Evolutionary conservation across 2,113 vertebrate species (phyloP).

Genomic region (Craseonycteris thonglongyai): DNA sequence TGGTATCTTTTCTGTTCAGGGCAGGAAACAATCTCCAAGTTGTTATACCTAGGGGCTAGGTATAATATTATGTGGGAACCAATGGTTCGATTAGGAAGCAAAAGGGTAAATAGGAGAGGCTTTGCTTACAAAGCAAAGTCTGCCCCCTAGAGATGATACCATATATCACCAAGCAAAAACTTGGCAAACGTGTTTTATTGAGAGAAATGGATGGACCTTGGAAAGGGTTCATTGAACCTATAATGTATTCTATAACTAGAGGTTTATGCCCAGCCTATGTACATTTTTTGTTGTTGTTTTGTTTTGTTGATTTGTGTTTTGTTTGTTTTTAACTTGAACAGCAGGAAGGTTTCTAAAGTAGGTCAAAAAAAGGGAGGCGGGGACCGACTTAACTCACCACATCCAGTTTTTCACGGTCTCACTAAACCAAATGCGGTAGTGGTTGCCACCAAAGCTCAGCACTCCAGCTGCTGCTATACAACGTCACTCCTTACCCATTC

Average conservation of each 20-base stretch:
- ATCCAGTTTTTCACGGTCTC: conserved; percentile 35
- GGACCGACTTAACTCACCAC: not conserved
- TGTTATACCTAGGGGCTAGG: not conserved
- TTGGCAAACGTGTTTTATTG: not conserved
- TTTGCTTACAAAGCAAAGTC: not conserved
- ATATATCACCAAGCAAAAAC: not conserved
- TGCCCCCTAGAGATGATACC: not conserved
- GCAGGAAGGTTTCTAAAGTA: conserved; percentile 12
- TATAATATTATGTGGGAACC: not conserved
- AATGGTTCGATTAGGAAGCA: not conserved
- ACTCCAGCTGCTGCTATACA: not conserved
- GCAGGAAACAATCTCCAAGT: not conserved
- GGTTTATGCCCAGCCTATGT: not conserved
- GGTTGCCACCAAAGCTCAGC: not conserved
- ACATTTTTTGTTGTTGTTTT: not conserved
- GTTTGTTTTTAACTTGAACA: not conserved
- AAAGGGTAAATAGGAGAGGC: not conserved
- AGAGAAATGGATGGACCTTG: not conserved
- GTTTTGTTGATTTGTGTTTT: not conserved
- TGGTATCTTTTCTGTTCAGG: not conserved
- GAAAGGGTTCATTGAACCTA: not conserved
- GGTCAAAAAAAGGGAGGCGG: not conserved
- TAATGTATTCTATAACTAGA: not conserved
- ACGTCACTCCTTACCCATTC: not conserved
- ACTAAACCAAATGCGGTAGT: conserved; percentile 14